Evolutionary conservation across 2,888 invertebrate genomes (phyloP), one percentile per base, ranked within the genome.

Genomic region (Tachina lurida): DNA sequence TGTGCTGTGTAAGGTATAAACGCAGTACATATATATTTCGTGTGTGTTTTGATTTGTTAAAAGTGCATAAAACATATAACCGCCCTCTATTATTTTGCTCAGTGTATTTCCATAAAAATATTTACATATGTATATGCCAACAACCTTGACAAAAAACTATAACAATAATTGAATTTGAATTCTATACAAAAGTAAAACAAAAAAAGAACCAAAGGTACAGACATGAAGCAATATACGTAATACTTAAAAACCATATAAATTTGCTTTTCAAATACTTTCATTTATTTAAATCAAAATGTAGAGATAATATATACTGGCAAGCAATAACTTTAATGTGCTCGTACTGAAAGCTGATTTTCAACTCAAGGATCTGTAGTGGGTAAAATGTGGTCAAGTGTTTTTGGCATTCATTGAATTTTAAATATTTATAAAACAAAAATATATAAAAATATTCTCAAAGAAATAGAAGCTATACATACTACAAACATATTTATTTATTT

Each of bases 111-210:
- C 15, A 10, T 43, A 63, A 17, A 62, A 47, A 45, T 10, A 31
- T 62, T n/a, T n/a, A n/a, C n/a, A 74, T 80, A 80, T 74, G 60
- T 65, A 19, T 39, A 52, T 17, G 10, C n/a, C 7, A 52, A 17
- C 3, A 80, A 52, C 74, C 74, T 80, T 80, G 74, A 49, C 52
- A 73, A 52, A n/a, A 80, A 63, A 74, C 31, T 67, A 43, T 67
- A 52, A 49, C 67, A 67, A 74, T 67, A 80, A 80, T 58, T 74
- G 65, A 74, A 67, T 74, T 74, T 67, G 74, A 74, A 80, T 80
- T 80, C 43, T 74, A 58, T 70, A 62, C 22, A 43, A 77, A 41
- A 41, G 10, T 19, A 15, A 67, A 77, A n/a, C n/a, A 45, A 7
- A 63, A 52, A 43, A 65, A 39, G 10, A 71, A 67, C 19, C 19